Base-by-base conservation (phyloP, 92 coral and sea anemone genomes). In the Epizoanthus rinbou region DNA sequence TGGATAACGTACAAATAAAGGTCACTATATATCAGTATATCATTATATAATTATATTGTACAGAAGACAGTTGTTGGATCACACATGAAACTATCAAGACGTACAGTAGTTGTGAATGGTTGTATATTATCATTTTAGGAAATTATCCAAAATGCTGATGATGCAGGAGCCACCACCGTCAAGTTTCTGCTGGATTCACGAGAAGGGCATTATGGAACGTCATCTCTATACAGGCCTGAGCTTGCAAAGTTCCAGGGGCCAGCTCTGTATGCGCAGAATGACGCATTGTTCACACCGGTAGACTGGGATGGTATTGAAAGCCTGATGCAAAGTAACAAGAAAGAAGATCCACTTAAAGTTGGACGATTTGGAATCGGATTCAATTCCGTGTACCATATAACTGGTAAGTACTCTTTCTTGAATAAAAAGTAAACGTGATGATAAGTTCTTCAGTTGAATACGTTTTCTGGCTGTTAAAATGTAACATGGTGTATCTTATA, bases 351-450 rank as follows among this genome's bases (percentile, higher is more conserved):
- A 31, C 86, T 95, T 79, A 92, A 92, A 84, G 98, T 92, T 79
- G 98, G 98, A 22, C 94, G 98, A 13, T 95, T 95, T 90, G 98
- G 98, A 35, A 92, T 95, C 37, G 98, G 98, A 28, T 95, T 95
- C 73, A 95, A 95, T 64, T 90, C 97, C 0, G 93, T 94, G 54
- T 94, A 94, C 76, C 98, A 94, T 70, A 83, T 94, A 81, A 94
- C 98, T 9, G 98, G 98, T 94, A 37, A 4, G 81, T 75, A 23
- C 17, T 17, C 57, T 8, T 9, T 75, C 25, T 53, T 21, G 43
- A 10, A 9, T 50, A 50, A 9, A 50, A 9, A 9, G 2, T 13
- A 50, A 50, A 9, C 54, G 15, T 50, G 54, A 50, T 50, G 54
- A 50, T 50, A 10, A 50, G 54, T 50, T 50, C 7, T 9, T 50